These are phyloP conservation scores for Trichogramma dendrolimi DNA, from an alignment of 2,888 invertebrate genomes.

Conservation along the genomic window DNA sequence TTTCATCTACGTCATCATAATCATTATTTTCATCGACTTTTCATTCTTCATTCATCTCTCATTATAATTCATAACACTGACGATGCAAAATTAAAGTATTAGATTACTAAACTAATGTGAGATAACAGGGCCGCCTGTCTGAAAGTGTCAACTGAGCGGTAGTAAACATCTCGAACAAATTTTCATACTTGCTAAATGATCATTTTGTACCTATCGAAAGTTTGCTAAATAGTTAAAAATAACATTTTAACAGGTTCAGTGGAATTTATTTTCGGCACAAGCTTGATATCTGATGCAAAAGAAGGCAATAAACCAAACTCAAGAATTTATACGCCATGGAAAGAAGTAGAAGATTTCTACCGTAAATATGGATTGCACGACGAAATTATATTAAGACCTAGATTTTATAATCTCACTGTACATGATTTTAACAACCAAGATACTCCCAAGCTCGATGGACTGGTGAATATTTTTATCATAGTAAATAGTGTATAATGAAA, in stretches of 20 bases:
- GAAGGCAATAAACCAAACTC: constrained; percentile 54
- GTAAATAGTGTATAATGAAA: too few relatives aligned
- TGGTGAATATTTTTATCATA: constrained; percentile 42
- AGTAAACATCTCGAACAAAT: constrained; percentile 48
- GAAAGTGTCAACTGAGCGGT: constrained; percentile 49
- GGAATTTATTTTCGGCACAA: constrained; percentile 73
- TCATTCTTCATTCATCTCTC: constrained; percentile 18
- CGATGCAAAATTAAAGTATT: constrained; percentile 45
- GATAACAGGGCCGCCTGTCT: constrained; percentile 50
- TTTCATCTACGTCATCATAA: not conserved
- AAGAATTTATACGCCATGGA: constrained; percentile 67
- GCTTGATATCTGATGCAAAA: constrained; percentile 59
- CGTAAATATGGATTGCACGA: constrained; percentile 61
- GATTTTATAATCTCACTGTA: constrained; percentile 85
- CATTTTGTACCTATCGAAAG: not conserved
- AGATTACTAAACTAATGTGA: constrained; percentile 34
- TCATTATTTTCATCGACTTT: constrained; percentile 12
- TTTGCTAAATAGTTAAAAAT: constrained; percentile 7
- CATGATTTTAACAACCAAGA: constrained; percentile 73
- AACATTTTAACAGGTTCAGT: constrained; percentile 59
- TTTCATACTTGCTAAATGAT: not conserved
- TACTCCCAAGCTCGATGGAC: constrained; percentile 85
- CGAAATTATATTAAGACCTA: constrained; percentile 73
- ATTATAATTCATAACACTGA: constrained; percentile 17
- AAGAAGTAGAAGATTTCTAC: constrained; percentile 73